phyloP scores from a whole-genome alignment of 2,797 vertebrate genomes.

The Pterois miles region DNA sequence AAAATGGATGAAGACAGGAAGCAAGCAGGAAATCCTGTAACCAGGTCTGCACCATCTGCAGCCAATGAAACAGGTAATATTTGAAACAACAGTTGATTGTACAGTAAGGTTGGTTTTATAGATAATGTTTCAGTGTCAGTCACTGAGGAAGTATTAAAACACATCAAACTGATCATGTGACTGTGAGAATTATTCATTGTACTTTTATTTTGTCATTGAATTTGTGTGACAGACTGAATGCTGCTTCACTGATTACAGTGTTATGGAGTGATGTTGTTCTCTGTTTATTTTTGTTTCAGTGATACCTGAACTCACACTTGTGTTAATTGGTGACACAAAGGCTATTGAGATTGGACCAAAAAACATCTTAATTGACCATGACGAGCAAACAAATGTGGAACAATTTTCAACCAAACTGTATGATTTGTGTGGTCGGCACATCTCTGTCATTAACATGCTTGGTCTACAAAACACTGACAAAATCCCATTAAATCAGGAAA shows the following conservation, averaged over 20 bases:
- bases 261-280: background rate
- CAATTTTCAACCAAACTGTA: conserved; percentile 34
- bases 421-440: conserved; percentile 38
- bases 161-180: background rate
- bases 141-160: background rate
- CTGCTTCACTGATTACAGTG: background rate
- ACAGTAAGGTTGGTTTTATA: background rate
- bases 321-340: conserved; percentile 49
- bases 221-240: background rate
- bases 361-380: conserved; percentile 43
- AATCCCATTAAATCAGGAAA: conserved; percentile 1
- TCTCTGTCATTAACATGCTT: conserved; percentile 54
- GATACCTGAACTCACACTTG: conserved; percentile 39
- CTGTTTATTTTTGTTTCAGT: conserved; percentile 33
- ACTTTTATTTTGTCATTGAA: background rate
- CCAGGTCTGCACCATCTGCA: too few species aligned
- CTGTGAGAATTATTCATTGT: too few species aligned
- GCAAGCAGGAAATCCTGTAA: background rate
- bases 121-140: background rate
- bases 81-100: background rate
- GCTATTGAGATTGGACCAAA: conserved; percentile 19
- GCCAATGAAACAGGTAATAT: too few species aligned
- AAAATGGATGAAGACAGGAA: background rate
- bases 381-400: background rate
- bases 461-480: background rate